Conservation (phyloP, 2,888 invertebrate species). For the Parapristionchus giblindavisi region DNA sequence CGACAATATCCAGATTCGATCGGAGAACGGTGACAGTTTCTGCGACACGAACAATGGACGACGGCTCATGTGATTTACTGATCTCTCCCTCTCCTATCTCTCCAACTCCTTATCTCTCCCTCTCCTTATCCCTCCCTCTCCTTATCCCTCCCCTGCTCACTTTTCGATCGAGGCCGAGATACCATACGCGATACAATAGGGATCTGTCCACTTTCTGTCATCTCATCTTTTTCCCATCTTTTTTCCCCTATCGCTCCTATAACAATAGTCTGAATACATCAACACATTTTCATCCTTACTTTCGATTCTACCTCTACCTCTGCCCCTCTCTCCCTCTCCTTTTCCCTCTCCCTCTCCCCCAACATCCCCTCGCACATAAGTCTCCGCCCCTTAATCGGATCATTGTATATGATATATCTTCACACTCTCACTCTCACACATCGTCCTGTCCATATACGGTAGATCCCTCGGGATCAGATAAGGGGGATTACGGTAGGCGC, state of each 20-base stretch:
- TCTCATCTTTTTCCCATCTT: conserved; percentile 3
- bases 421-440: no score
- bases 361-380: no score
- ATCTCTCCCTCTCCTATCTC: not conserved
- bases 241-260: not conserved
- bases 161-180: not conserved
- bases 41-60: conserved; percentile 36
- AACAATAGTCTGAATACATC: not conserved
- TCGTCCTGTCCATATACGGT: no score
- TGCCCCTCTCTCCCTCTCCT: no score
- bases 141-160: conserved; percentile 34
- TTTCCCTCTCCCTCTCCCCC: not conserved
- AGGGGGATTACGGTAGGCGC: no score
- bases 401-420: no score
- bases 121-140: conserved; percentile 1
- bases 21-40: conserved; percentile 21
- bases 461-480: no score
- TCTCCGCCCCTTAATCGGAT: no score
- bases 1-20: conserved; percentile 50
- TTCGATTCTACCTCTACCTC: no score
- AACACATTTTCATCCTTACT: conserved; percentile 23
- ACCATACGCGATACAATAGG: no score
- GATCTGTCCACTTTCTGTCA: conserved; percentile 24
- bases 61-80: not conserved
- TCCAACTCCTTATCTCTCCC: not conserved